Conservation (phyloP, 2,797 vertebrate genomes). For the Pangasius larnaudii region DNA sequence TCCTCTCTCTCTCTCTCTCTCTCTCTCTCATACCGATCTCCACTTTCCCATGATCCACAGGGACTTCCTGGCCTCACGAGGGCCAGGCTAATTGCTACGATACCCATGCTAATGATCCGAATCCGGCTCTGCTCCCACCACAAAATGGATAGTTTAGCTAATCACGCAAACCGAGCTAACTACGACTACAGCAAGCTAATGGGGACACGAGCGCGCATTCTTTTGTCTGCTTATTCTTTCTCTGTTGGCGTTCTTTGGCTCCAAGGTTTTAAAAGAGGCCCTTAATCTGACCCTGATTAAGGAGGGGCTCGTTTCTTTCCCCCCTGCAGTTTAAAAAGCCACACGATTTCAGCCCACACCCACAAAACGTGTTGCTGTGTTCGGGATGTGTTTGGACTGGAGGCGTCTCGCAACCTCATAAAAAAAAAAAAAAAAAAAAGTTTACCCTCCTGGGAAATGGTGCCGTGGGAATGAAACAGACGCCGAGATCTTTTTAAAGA, state of each 20-base stretch:
- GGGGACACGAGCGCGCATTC: not conserved
- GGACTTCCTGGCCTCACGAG: conserved; percentile 6
- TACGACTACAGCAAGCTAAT: not conserved
- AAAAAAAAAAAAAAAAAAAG: not conserved
- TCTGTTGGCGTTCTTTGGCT: not conserved
- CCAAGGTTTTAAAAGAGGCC: not conserved
- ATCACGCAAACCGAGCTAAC: not conserved
- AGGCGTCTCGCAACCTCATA: not conserved
- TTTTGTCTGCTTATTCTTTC: not conserved
- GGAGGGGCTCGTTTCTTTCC: not conserved
- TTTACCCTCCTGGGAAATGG: not conserved
- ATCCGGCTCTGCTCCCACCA: not conserved
- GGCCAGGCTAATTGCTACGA: conserved; percentile 11
- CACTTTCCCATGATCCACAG: conserved; percentile 44
- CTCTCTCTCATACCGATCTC: not conserved
- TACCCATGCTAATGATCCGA: conserved; percentile 19
- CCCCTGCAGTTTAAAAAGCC: not conserved
- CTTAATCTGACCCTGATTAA: conserved; percentile 15
- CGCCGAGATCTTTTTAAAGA: not conserved
- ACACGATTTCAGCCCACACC: conserved; percentile 1
- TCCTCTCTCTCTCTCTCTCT: not conserved
- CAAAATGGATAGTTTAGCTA: conserved; percentile 13
- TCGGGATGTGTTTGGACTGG: conserved; percentile 1
- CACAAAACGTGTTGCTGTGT: not conserved
- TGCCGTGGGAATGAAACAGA: not conserved